Percentiles rank a stretch among this genome's conserved stretches.
Evolutionary conservation across 2,888 invertebrate genomes (phyloP).

Genomic region (Drosophila stalkeri): DNA sequence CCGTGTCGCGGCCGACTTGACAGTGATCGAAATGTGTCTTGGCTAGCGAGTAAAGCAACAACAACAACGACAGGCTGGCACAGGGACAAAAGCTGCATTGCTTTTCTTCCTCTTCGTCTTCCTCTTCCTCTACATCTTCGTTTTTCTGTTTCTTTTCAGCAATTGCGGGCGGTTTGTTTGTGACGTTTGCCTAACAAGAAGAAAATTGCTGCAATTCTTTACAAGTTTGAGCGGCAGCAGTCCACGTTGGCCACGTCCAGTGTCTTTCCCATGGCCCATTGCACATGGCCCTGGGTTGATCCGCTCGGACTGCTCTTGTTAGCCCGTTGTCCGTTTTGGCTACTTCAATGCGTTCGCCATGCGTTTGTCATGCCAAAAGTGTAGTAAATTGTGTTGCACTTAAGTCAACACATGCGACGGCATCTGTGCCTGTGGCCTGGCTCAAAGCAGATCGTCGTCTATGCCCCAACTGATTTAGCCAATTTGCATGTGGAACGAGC

Average conservation of each 20-base stretch:
- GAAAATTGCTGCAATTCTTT: conserved; percentile 83
- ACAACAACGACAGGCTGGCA: conserved; percentile 14
- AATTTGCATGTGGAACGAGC: conserved; percentile 67
- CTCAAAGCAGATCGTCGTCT: conserved; percentile 22
- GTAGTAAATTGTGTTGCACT: conserved; percentile 83
- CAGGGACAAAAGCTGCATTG: too few species aligned
- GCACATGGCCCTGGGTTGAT: not conserved
- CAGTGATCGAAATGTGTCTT: conserved; percentile 85
- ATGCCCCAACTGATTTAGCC: conserved; percentile 48
- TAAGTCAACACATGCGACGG: conserved; percentile 75
- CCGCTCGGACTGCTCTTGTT: conserved; percentile 50
- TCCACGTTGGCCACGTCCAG: conserved; percentile 15
- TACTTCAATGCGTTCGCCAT: conserved; percentile 75
- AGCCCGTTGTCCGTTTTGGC: conserved; percentile 48
- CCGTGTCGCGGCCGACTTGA: conserved; percentile 74
- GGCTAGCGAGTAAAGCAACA: conserved; percentile 49
- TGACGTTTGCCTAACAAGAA: conserved; percentile 83
- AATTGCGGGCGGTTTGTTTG: conserved; percentile 83
- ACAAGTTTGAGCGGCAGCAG: conserved; percentile 66
- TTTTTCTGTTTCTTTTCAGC: conserved; percentile 29
- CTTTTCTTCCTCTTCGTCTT: not conserved
- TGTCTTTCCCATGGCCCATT: conserved; percentile 46
- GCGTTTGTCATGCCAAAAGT: conserved; percentile 83
- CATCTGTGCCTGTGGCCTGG: conserved; percentile 48
- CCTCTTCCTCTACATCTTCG: not conserved